phyloP scores from a whole-genome alignment of 2,113 vertebrate species.

The Pogonocichla stellata region DNA sequence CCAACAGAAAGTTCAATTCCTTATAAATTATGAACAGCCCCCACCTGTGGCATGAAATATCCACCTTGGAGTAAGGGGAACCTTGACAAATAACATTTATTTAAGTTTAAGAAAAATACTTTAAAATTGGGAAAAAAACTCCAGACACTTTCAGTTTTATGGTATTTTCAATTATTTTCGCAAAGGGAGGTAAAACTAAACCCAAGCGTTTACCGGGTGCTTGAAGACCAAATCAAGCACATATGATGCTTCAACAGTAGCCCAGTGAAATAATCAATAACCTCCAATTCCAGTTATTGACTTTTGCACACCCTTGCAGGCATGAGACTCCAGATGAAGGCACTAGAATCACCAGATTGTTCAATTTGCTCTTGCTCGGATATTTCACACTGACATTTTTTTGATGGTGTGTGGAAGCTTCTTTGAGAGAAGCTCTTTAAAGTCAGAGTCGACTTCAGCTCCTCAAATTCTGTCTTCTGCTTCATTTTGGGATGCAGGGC shows the following conservation, averaged over 20 bases:
- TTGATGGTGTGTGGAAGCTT: not conserved
- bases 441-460: not conserved
- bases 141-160: not conserved
- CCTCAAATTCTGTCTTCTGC: not conserved
- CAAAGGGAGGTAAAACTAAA: slow-evolving; percentile 10
- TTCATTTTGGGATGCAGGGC: not conserved
- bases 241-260: not conserved
- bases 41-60: not conserved
- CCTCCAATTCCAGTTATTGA: slow-evolving; percentile 60
- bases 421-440: not conserved
- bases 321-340: slow-evolving; percentile 23
- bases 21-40: not conserved
- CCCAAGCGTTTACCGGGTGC: not conserved
- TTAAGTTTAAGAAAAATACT: not conserved
- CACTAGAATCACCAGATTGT: not conserved
- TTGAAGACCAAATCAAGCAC: slow-evolving; percentile 34
- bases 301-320: slow-evolving; percentile 34
- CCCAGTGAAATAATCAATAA: slow-evolving; percentile 53
- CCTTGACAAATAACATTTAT: not conserved
- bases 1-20: not conserved
- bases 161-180: slow-evolving; percentile 17
- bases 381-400: slow-evolving; percentile 25
- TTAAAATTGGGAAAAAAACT: not conserved
- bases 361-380: not conserved
- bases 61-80: not conserved